Percentiles rank a stretch among this genome's conserved stretches.
Conservation (phyloP, 1,140 invertebrate species). For the Cyrtorhinus lividipennis region DNA sequence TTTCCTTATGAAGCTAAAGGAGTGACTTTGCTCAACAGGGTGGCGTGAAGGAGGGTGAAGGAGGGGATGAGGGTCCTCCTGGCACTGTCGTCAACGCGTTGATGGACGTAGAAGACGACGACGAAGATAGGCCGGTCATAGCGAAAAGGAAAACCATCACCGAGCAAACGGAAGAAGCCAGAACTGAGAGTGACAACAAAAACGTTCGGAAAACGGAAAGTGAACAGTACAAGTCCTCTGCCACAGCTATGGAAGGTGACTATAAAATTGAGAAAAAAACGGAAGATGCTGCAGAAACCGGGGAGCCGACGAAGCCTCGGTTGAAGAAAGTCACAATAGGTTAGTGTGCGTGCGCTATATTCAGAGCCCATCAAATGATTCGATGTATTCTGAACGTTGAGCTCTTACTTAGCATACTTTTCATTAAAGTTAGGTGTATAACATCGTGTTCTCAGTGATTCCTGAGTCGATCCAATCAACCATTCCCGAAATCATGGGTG, state of each 20-base stretch:
- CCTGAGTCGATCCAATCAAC: no score
- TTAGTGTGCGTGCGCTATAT: no score
- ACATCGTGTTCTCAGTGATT: no score
- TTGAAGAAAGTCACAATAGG: neutral
- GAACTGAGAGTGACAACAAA: no score
- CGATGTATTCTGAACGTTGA: no score
- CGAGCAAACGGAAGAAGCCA: neutral
- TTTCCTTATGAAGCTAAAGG: no score
- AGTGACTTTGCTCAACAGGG: no score
- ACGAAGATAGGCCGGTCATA: neutral
- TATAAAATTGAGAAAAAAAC: neutral
- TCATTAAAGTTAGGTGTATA: no score
- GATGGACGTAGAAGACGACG: neutral
- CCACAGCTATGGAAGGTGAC: neutral
- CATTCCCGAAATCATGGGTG: no score
- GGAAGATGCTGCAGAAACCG: neutral
- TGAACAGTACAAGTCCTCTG: neutral
- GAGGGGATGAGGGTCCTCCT: neutral
- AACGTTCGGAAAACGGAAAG: no score
- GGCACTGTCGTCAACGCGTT: neutral
- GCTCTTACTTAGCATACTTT: no score
- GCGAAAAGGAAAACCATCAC: neutral
- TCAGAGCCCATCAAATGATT: no score
- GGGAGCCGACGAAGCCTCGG: neutral
- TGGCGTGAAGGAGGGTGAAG: neutral